Base-by-base conservation (phyloP, 2,113 vertebrate species). In the Caranx ignobilis region DNA sequence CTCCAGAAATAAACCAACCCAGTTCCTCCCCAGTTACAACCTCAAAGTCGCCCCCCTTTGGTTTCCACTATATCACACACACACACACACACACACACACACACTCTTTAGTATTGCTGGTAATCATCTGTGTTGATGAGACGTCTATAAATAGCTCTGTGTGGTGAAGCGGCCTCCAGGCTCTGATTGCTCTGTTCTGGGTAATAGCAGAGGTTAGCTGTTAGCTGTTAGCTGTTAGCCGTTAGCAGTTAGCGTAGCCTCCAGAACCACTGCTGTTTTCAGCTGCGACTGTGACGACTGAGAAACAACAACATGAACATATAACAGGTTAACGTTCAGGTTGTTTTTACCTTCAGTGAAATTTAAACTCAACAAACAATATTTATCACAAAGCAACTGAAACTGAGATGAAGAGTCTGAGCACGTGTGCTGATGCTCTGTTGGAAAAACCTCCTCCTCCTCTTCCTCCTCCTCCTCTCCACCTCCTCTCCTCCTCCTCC, bases 1-100 rank as follows among this genome's bases (percentile, higher is more conserved):
- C 34, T 87, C 88, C 89, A 84, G 64, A 90, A 92, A 91, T 90
- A 87, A 71, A 64, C 84, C 56, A 10, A n/a, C 75, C 68, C 73
- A 48, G 75, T 83, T 92, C 89, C 87, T 92, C 88, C 90, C 92
- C 79, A 71, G 90, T 89, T 71, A 93, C 91, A 88, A 85, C 88
- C 90, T 86, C 87, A 74, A 6, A 64, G 86, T 60, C 75, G 18
- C 82, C 68, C 88, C 87, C 82, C 54, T 35, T 61, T 81, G 81
- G 75, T 81, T 78, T 75, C 16, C 66, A 64, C 71, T 32, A 0
- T 48, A 21, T 9, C 18, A 19, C 43, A 31, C 5, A 56, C 48
- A 37, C 71, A 65, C 34, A 57, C 62, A 74, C 31, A 31, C 64
- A 60, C 43, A 73, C 52, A 56, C 71, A 72, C 67, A 67, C 45